Base-by-base conservation (phyloP, 2,113 vertebrate species). In the Neogobius melanostomus region DNA sequence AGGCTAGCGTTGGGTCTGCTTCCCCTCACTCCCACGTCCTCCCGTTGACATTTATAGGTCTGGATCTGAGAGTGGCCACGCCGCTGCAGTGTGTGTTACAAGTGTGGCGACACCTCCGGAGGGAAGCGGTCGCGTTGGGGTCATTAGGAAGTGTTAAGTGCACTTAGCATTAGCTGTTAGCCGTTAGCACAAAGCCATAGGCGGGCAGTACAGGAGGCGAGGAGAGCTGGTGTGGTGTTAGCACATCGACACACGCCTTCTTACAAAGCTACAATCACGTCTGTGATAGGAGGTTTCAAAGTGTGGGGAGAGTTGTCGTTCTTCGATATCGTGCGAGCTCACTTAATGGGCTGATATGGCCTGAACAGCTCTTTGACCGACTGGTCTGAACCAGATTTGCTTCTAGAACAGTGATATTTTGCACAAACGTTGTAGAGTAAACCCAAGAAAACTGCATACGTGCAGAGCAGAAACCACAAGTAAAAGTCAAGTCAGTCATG, bases 81-180 rank as follows among this genome's bases (percentile, higher is more conserved):
- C 66, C 7, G 15, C 9, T 59, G 66, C 63, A 63, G 74, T 42
- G 28, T 42, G 46, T 7, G 56, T 65, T 74, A 66, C 63, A 76
- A 68, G 53, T 16, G 53, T 67, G 76, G 17, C 64, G 68, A 85
- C 75, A 72, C 74, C 64, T 46, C 16, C 43, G 45, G 51, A 56
- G 68, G 53, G 21, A 60, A 47, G 21, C 72, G 71, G 71, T 49
- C 44, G 8, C 28, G 47, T 62, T 21, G 12, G 17, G 66, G 76
- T 78, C 82, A 64, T 79, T 68, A 70, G 82, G 69, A 46, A 75
- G 82, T 36, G 77, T 56, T 76, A 75, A 89, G 84, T 72, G 87
- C 83, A 78, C 83, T 88, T 52, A 69, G 69, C 77, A 51, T 75
- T 61, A 54, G 81, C 67, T 71, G 85, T 84, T 66, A 79, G 79